Percentiles rank a stretch among this genome's conserved stretches.
Conservation (phyloP, 23 tunicate species). For the Styela clava region DNA sequence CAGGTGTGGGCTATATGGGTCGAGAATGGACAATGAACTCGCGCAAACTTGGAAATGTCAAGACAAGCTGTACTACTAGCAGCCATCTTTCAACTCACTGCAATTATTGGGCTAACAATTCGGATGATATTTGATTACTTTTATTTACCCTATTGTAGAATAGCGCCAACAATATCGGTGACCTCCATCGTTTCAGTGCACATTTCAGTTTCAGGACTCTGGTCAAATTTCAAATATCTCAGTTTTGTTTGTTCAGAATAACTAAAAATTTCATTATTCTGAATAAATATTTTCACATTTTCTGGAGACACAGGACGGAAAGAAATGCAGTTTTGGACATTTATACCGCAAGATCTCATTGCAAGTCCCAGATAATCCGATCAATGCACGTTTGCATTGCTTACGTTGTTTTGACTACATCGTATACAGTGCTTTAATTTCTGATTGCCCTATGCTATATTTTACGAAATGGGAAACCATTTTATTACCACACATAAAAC, state of each 20-base stretch:
- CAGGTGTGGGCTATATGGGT: too few relatives aligned
- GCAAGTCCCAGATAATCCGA: not conserved
- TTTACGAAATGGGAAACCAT: too few relatives aligned
- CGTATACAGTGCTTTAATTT: too few relatives aligned
- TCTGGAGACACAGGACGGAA: not conserved
- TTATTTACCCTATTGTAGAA: not conserved
- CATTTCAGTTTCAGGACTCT: not conserved
- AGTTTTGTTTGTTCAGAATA: not conserved
- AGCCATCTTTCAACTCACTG: not conserved
- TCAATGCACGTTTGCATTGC: not conserved
- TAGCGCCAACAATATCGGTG: not conserved
- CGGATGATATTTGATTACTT: not conserved
- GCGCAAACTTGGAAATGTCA: too few relatives aligned
- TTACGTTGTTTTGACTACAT: not conserved
- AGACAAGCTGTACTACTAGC: not conserved
- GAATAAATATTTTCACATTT: not conserved
- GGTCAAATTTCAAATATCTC: not conserved
- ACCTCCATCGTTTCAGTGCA: not conserved
- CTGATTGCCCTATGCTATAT: too few relatives aligned
- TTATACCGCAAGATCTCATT: not conserved
- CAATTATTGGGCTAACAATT: not conserved
- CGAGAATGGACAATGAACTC: too few relatives aligned
- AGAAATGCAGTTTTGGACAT: not conserved
- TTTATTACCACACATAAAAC: too few relatives aligned
- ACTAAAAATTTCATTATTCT: too few relatives aligned